Conservation (phyloP, 2,113 vertebrate genomes). For the Cochlearius cochlearius region DNA sequence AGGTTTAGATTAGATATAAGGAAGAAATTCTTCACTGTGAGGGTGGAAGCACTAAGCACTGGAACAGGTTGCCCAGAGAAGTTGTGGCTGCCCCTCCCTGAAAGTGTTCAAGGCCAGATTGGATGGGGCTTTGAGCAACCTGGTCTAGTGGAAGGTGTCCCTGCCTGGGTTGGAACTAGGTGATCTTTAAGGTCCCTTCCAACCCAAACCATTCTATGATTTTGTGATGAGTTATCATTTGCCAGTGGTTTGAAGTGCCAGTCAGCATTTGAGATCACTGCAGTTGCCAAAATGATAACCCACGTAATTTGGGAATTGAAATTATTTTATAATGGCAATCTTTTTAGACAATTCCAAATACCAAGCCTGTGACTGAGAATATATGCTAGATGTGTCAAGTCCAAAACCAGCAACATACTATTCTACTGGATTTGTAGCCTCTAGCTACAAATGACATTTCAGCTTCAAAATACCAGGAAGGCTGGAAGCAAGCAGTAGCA, state of each 20-base stretch:
- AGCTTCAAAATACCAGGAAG: not conserved
- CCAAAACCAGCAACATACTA: not conserved
- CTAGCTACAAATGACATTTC: not conserved
- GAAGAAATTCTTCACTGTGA: not conserved
- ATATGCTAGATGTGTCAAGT: not conserved
- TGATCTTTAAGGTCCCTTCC: not conserved
- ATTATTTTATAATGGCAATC: not conserved
- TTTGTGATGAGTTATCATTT: not conserved
- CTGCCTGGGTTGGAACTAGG: not conserved
- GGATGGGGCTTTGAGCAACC: not conserved
- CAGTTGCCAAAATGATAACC: not conserved
- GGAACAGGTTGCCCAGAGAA: too few relatives aligned
- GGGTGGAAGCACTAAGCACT: not conserved
- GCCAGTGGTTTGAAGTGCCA: not conserved
- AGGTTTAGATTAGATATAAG: too few relatives aligned
- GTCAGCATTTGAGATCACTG: constrained; percentile 1
- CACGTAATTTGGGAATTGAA: not conserved
- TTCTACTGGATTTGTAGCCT: not conserved
- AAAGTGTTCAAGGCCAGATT: not conserved
- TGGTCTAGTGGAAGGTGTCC: not conserved
- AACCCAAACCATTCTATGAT: not conserved
- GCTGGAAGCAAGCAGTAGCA: not conserved
- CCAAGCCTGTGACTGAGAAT: not conserved
- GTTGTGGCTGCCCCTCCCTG: not conserved
- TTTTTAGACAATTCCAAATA: not conserved